Percentiles rank a stretch among this genome's conserved stretches.
Conservation (phyloP, 2,113 vertebrate genomes). For the Cervus canadensis region DNA sequence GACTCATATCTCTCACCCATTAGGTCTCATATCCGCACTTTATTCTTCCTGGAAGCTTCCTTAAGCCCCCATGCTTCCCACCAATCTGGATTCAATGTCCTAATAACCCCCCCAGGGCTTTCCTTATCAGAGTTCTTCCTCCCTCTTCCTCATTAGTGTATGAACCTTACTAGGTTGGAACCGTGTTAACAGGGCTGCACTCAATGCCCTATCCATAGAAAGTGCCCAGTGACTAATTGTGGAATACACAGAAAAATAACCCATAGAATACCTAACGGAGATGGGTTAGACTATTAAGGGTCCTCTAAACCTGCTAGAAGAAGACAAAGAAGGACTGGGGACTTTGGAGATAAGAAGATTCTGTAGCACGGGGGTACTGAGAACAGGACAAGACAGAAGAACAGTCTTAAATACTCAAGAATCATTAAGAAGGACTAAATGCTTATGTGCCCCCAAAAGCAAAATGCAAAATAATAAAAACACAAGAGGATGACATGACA, state of each 20-base stretch:
- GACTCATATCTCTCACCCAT: background rate
- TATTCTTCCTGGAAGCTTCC: background rate
- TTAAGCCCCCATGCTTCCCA: background rate
- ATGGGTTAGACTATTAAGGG: background rate
- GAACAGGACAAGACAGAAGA: background rate
- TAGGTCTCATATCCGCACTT: background rate
- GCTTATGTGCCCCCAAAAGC: background rate
- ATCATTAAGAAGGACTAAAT: background rate
- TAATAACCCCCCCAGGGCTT: background rate
- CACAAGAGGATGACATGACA: background rate
- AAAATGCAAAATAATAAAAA: background rate
- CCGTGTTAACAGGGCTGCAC: background rate
- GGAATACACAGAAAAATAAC: background rate
- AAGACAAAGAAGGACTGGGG: background rate
- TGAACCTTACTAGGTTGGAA: background rate
- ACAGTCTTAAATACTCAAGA: background rate
- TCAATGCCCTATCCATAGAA: background rate
- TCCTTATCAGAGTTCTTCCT: background rate
- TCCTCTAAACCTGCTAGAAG: background rate
- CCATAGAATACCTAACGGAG: background rate
- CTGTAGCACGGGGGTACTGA: background rate
- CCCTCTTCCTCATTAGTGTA: background rate
- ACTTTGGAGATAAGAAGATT: background rate
- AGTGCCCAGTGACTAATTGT: background rate
- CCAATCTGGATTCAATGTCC: background rate